These are phyloP conservation scores for Marmota flaviventris DNA, from an alignment of 2,113 vertebrate genomes.

Conservation along the genomic window DNA sequence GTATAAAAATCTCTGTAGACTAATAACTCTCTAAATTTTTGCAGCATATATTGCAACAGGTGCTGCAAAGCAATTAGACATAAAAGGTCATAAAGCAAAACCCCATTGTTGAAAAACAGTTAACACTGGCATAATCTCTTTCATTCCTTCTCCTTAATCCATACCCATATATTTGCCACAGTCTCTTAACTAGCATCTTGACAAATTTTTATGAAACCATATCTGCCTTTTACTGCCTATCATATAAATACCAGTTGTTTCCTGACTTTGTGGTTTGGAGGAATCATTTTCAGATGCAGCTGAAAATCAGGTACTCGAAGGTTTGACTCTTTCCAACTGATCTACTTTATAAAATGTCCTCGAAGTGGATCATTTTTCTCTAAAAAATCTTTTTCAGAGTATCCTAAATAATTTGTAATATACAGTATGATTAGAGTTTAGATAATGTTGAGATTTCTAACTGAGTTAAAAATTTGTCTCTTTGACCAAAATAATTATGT, in stretches of 20 bases:
- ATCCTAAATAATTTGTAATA: neutral
- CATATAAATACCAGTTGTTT: neutral
- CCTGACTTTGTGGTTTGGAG: neutral
- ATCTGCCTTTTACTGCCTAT: neutral
- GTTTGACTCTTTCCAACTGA: neutral
- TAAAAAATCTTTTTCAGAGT: neutral
- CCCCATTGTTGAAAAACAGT: conserved; percentile 11
- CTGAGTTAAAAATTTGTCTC: conserved; percentile 29
- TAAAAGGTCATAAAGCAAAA: conserved; percentile 50
- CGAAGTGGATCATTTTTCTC: conserved; percentile 7
- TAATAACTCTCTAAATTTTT: conserved; percentile 17
- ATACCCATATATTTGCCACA: neutral
- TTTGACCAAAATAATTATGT: conserved; percentile 24
- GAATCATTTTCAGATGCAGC: neutral
- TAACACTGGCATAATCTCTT: conserved; percentile 29
- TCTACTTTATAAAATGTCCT: neutral
- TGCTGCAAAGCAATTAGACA: conserved; percentile 31
- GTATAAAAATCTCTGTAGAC: conserved; percentile 18
- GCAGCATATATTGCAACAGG: conserved; percentile 15
- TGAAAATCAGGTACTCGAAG: neutral
- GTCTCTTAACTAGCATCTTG: neutral
- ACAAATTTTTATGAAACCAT: neutral
- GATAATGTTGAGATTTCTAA: neutral
- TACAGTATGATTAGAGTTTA: neutral
- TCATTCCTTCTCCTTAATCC: neutral